Evolutionary conservation across 2,888 invertebrate species (phyloP), one percentile per base, ranked within the genome.

Genomic region (Cosmopolites sordidus): DNA sequence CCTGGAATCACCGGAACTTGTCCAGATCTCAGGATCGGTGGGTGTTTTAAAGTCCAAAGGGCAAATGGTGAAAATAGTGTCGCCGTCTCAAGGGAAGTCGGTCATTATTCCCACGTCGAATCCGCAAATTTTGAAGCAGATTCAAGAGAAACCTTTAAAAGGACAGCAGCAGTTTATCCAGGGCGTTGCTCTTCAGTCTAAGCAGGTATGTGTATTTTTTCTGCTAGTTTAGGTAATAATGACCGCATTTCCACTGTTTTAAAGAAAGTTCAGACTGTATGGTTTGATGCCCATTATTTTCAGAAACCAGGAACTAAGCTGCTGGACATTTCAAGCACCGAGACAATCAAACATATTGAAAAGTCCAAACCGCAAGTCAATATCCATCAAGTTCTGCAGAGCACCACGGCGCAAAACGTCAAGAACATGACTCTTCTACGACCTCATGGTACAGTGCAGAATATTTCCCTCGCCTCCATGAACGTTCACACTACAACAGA

Each of bases 91-190:
- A 56, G 73, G 73, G 47, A 72, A 76, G 60, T 74, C 77, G 0
- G 69, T 79, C 8, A 78, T 79, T 59, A 74, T 78, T 49, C 75
- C 78, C 1, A 73, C 74, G 1, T 65, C 72, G 9, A 73, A 74
- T 56, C 62, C 73, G n/a, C 66, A 69, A 43, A 48, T 67, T 12
- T 56, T 66, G 16, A 70, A 69, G 59, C 67, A 68, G 42, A 69
- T 67, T 29, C 68, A 67, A 44, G 64, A 66, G 27, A 62, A 57
- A 15, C 59, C 63, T 1, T 54, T 62, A 1, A 62, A 64, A 58
- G 64, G 60, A 50, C 63, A 67, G 48, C 74, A 74, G 48, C 72
- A 73, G 49, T 60, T 71, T 17, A 56, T 72, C 18, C 72, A 73
- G 58, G 66, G 65, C 11, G 55, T 71, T 15, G 66, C 69, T 1